phyloP scores from a whole-genome alignment of 2,113 vertebrate species.

The Gambusia affinis region DNA sequence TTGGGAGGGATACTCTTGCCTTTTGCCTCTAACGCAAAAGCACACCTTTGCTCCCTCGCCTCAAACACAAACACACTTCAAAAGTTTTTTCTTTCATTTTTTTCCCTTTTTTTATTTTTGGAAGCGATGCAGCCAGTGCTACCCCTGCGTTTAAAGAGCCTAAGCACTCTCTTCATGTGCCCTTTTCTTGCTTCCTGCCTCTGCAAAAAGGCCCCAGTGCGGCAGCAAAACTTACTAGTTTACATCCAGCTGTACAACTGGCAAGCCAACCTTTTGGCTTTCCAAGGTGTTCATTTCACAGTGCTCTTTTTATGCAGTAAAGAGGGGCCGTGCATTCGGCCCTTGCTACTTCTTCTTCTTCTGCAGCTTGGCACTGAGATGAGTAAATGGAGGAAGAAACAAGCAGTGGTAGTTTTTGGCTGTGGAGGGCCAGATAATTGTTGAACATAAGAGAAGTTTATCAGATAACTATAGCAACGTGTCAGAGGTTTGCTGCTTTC shows the following conservation, averaged over 20 bases:
- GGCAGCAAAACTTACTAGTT: constrained; percentile 45
- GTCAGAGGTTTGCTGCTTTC: constrained; percentile 11
- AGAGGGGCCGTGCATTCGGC: constrained; percentile 20
- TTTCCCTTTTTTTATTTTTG: constrained; percentile 72
- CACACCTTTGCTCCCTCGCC: constrained; percentile 78
- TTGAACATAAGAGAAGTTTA: background rate
- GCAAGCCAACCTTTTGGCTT: constrained; percentile 51
- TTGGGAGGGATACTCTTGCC: constrained; percentile 53
- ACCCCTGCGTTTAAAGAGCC: constrained; percentile 68
- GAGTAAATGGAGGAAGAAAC: constrained; percentile 22
- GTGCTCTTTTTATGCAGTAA: constrained; percentile 41
- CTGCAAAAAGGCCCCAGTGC: constrained; percentile 49
- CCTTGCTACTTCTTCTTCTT: constrained; percentile 15
- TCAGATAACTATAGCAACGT: background rate
- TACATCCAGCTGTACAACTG: constrained; percentile 50
- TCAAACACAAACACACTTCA: constrained; percentile 80
- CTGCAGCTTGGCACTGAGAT: constrained; percentile 23
- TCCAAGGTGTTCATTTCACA: constrained; percentile 45
- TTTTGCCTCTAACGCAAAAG: constrained; percentile 74
- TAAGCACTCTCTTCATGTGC: constrained; percentile 75
- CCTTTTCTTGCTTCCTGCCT: constrained; percentile 67
- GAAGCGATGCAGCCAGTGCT: constrained; percentile 65
- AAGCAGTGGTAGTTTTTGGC: constrained; percentile 7
- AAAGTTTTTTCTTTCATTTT: constrained; percentile 60
- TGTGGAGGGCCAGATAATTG: background rate